Conservation (phyloP, 2,888 invertebrate genomes). For the Pherbina coryleti region DNA sequence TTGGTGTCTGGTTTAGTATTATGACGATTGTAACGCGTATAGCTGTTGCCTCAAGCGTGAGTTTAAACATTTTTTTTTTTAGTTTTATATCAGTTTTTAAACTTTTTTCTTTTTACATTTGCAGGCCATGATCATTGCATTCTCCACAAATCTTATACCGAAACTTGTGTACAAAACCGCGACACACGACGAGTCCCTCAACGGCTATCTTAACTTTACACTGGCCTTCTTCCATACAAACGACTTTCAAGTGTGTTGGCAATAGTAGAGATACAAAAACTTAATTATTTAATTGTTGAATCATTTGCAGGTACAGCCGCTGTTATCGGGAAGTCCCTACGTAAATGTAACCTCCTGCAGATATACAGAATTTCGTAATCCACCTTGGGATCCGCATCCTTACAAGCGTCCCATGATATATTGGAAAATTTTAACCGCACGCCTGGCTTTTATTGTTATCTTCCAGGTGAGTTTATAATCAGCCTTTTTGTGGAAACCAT, state of each 20-base stretch:
- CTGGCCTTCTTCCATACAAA: constrained; percentile 76
- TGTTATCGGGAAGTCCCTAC: constrained; percentile 60
- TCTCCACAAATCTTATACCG: constrained; percentile 87
- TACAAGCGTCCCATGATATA: constrained; percentile 77
- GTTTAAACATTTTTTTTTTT: constrained; percentile 54
- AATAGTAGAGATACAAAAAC: background rate
- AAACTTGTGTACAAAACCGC: constrained; percentile 76
- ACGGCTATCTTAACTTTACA: constrained; percentile 79
- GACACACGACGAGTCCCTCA: constrained; percentile 72
- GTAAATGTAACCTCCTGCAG: constrained; percentile 71
- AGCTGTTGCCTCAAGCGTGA: constrained; percentile 83
- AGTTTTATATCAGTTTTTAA: background rate
- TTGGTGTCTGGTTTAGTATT: constrained; percentile 85
- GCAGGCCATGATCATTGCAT: constrained; percentile 84
- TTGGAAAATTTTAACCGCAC: constrained; percentile 81
- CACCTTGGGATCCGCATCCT: constrained; percentile 70
- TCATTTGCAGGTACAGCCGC: constrained; percentile 48
- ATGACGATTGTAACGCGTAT: constrained; percentile 81
- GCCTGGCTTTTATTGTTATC: constrained; percentile 81
- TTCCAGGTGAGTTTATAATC: constrained; percentile 72
- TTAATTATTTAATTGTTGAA: background rate
- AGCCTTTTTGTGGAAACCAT: too few species aligned
- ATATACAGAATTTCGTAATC: constrained; percentile 79
- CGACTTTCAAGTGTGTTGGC: constrained; percentile 71
- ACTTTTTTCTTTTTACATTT: constrained; percentile 47